These are phyloP conservation scores for Sebastiscus tertius DNA, from an alignment of 2,797 vertebrate species.

Conservation along the genomic window DNA sequence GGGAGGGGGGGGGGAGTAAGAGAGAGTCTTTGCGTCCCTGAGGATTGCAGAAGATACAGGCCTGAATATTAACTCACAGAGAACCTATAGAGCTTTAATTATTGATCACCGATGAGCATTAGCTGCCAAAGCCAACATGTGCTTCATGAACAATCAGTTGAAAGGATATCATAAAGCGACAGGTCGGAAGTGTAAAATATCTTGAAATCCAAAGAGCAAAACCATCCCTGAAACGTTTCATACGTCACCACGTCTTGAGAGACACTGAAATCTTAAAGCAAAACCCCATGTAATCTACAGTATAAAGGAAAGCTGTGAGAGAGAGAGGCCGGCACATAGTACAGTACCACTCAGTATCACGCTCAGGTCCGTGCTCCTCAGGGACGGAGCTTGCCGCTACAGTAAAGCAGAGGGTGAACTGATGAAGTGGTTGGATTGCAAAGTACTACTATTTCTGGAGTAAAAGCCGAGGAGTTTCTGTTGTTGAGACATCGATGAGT, in stretches of 20 bases:
- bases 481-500: background rate
- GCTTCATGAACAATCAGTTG: conserved; percentile 44
- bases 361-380: conserved; percentile 14
- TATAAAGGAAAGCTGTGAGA: conserved; percentile 5
- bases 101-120: conserved; percentile 68
- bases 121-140: conserved; percentile 36
- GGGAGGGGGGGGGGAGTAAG: background rate
- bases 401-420: background rate
- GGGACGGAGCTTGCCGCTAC: conserved; percentile 20
- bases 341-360: background rate
- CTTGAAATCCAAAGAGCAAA: conserved; percentile 9
- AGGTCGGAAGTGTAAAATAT: background rate
- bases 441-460: background rate
- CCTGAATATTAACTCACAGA: conserved; percentile 70
- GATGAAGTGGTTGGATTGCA: conserved; percentile 6
- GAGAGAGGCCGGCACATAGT: background rate
- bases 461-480: background rate
- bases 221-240: conserved; percentile 10
- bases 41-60: conserved; percentile 55
- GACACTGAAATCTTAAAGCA: background rate
- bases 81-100: conserved; percentile 71
- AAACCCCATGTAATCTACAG: conserved; percentile 1
- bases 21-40: conserved; percentile 32
- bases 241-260: background rate
- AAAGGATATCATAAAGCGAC: conserved; percentile 8